These are phyloP conservation scores for Dallia pectoralis DNA, from an alignment of 2,797 vertebrate species.

Conservation along the genomic window DNA sequence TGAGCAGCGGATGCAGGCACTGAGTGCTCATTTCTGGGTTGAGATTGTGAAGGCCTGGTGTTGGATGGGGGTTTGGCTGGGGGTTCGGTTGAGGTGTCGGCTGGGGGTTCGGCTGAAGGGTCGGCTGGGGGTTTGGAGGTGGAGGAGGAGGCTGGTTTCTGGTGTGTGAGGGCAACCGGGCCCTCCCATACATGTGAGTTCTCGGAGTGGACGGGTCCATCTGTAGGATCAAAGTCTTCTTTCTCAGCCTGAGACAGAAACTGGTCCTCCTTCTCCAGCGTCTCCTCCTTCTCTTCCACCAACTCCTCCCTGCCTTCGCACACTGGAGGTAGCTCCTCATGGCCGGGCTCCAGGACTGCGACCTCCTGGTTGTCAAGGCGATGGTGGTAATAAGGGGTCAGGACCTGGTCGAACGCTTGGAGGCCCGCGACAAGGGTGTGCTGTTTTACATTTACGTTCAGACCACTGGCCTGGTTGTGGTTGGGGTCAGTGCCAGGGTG, in stretches of 20 bases:
- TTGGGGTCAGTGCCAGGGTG: not conserved
- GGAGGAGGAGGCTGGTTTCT: conserved; percentile 19
- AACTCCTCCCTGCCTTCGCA: conserved; percentile 14
- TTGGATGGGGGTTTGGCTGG: conserved; percentile 12
- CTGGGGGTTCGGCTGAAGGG: too few species aligned
- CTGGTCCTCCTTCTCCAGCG: conserved; percentile 42
- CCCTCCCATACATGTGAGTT: not conserved
- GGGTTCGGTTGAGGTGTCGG: too few species aligned
- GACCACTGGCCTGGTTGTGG: not conserved
- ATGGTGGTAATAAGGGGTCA: conserved; percentile 9
- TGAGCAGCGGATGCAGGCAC: conserved; percentile 51
- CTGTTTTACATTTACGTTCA: conserved; percentile 70
- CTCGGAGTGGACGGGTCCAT: too few species aligned
- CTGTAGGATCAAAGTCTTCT: not conserved
- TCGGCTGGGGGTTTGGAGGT: too few species aligned
- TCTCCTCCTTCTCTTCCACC: not conserved
- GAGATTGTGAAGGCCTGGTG: conserved; percentile 29
- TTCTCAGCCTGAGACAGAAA: conserved; percentile 36
- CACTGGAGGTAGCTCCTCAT: not conserved
- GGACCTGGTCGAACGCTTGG: conserved; percentile 63
- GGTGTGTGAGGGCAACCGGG: not conserved
- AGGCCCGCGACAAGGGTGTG: conserved; percentile 75
- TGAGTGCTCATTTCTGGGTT: conserved; percentile 42
- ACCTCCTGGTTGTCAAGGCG: conserved; percentile 11
- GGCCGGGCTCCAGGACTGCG: not conserved